Evolutionary conservation across 2,113 vertebrate genomes (phyloP).

Genomic region (Beaufortia kweichowensis): DNA sequence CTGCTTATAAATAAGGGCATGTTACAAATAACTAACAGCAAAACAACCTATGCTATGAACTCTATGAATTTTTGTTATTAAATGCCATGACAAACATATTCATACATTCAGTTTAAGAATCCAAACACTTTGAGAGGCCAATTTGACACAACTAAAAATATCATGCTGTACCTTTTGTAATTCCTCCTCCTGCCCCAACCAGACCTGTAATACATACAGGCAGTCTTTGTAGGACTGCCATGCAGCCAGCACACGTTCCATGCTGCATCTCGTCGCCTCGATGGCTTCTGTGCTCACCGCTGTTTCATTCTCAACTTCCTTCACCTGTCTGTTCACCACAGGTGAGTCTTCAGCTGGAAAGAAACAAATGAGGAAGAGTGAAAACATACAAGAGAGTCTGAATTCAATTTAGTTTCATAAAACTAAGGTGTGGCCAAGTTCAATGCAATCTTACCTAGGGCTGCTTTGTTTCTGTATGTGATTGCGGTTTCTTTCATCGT

Average conservation of each 20-base stretch:
- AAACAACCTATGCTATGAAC: not conserved
- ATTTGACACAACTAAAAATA: not conserved
- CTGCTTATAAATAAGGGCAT: constrained; percentile 21
- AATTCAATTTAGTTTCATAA: not conserved
- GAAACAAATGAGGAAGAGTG: constrained; percentile 18
- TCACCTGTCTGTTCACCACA: constrained; percentile 63
- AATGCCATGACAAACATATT: not conserved
- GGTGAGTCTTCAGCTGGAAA: constrained; percentile 70
- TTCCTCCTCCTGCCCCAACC: constrained; percentile 65
- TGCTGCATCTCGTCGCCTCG: constrained; percentile 57
- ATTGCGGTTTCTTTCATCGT: constrained; percentile 52
- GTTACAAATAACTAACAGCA: not conserved
- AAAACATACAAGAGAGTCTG: not conserved
- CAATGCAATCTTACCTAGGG: constrained; percentile 51
- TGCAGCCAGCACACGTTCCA: constrained; percentile 69
- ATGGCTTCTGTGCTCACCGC: constrained; percentile 62
- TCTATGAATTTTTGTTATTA: not conserved
- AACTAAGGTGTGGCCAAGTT: not conserved
- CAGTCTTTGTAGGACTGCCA: constrained; percentile 76
- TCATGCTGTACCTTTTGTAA: constrained; percentile 1
- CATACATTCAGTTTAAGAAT: not conserved
- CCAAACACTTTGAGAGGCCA: not conserved
- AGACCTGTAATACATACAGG: constrained; percentile 66
- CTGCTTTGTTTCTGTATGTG: constrained; percentile 55
- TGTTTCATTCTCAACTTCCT: constrained; percentile 64